phyloP scores from a whole-genome alignment of 2,113 vertebrate genomes.

The Cinclus cinclus region DNA sequence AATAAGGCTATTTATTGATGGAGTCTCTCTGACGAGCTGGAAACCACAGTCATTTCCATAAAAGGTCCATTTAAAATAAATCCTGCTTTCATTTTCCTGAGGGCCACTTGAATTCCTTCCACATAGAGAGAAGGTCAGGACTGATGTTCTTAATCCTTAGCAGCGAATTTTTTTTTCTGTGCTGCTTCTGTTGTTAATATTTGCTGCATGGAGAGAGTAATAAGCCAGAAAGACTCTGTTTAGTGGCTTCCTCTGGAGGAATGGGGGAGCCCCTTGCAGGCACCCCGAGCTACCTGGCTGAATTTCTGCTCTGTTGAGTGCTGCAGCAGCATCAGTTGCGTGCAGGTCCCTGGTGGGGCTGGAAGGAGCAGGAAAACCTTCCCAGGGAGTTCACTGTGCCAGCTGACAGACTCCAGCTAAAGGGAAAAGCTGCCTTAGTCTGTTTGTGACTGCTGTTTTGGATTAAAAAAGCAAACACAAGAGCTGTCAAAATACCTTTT shows the following conservation, averaged over 20 bases:
- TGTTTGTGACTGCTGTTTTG: background rate
- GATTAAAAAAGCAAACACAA: background rate
- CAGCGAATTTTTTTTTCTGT: background rate
- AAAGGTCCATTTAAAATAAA: slow-evolving; percentile 67
- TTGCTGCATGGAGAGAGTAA: slow-evolving; percentile 48
- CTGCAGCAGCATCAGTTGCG: background rate
- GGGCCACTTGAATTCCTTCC: slow-evolving; percentile 60
- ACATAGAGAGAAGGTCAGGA: slow-evolving; percentile 32
- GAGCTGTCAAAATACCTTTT: background rate
- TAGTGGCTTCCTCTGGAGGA: background rate
- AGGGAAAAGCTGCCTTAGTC: background rate
- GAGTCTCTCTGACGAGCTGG: slow-evolving; percentile 27
- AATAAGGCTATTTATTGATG: slow-evolving; percentile 45
- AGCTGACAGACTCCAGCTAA: background rate
- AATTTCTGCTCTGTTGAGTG: background rate
- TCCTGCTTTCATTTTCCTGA: slow-evolving; percentile 62
- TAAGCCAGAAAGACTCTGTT: slow-evolving; percentile 33
- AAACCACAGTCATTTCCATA: slow-evolving; percentile 62
- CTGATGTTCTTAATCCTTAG: slow-evolving; percentile 57
- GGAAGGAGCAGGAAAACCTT: background rate
- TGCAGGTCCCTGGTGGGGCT: background rate
- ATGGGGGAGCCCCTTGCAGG: background rate
- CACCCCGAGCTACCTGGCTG: rapidly evolving
- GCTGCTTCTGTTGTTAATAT: slow-evolving; percentile 47
- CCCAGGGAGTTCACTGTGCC: background rate